phyloP scores from a whole-genome alignment of 2,888 invertebrate genomes.

The Platycheirus rosarum region DNA sequence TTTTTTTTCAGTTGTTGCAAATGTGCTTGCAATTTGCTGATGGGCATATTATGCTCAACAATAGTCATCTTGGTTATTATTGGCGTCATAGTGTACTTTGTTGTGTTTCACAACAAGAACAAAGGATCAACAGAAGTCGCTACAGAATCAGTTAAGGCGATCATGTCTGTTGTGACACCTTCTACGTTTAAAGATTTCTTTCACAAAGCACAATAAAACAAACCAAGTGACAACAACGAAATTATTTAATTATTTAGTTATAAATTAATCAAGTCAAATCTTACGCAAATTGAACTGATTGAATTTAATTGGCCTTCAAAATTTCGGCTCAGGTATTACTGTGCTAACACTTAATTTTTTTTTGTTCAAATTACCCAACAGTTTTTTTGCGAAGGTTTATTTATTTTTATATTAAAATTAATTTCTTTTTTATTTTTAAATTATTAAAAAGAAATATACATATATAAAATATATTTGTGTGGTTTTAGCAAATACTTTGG shows the following conservation, averaged over 20 bases:
- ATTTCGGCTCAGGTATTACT: not conserved
- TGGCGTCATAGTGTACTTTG: conserved; percentile 80
- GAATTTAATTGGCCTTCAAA: not conserved
- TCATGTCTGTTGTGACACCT: conserved; percentile 76
- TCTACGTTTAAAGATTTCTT: conserved; percentile 77
- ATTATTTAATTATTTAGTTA: not conserved
- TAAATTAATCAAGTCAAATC: conserved; percentile 1
- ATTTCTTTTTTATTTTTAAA: too few relatives aligned
- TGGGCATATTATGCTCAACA: conserved; percentile 77
- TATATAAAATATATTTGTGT: too few relatives aligned
- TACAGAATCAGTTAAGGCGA: conserved; percentile 66
- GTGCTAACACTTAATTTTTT: not conserved
- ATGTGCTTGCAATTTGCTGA: conserved; percentile 79
- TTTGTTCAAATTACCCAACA: not conserved
- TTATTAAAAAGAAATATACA: too few relatives aligned
- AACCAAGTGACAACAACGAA: conserved; percentile 57
- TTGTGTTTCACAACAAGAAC: conserved; percentile 78
- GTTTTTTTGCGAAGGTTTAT: not conserved
- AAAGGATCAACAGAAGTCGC: conserved; percentile 44
- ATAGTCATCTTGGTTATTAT: conserved; percentile 78
- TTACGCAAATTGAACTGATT: not conserved
- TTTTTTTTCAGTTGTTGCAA: conserved; percentile 79
- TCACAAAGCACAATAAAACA: conserved; percentile 50
- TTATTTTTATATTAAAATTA: too few relatives aligned
- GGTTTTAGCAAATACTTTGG: too few relatives aligned